Percentiles rank a stretch among this genome's conserved stretches.
Evolutionary conservation across 2,797 vertebrate species (phyloP).

Genomic region (Bucorvus abyssinicus): DNA sequence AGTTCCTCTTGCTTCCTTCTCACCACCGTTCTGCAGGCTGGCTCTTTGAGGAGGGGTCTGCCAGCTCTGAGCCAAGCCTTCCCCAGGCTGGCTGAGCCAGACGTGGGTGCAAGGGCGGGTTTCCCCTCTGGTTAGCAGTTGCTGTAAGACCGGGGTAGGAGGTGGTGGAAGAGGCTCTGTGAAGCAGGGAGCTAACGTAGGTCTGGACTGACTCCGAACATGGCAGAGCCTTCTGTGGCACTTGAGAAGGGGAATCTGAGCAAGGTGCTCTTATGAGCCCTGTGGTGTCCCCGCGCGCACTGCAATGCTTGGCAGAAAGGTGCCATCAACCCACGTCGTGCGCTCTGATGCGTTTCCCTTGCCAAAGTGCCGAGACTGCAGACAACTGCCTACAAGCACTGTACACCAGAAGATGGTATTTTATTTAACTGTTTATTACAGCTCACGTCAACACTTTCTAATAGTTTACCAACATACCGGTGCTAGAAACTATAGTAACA

Average conservation of each 20-base stretch:
- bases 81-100: not conserved
- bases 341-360: not conserved
- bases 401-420: not conserved
- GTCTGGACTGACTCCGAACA: not conserved
- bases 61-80: not conserved
- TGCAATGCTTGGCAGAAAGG: not conserved
- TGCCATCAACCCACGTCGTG: not conserved
- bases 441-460: not conserved
- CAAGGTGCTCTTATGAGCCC: not conserved
- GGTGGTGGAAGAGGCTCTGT: not conserved
- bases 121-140: not conserved
- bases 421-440: constrained; percentile 8
- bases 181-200: not conserved
- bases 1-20: not conserved
- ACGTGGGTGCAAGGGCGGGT: not conserved
- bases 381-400: not conserved
- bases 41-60: not conserved
- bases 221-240: accelerated
- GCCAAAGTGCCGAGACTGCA: not conserved
- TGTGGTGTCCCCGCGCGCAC: accelerated
- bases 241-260: not conserved
- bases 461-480: not conserved
- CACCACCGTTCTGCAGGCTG: accelerated
- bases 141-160: not conserved
- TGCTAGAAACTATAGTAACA: not conserved